Percentiles rank a stretch among this genome's conserved stretches.
Evolutionary conservation across 64 coral and sea anemone genomes (phyloP).

Genomic region (Exaiptasia diaphana): DNA sequence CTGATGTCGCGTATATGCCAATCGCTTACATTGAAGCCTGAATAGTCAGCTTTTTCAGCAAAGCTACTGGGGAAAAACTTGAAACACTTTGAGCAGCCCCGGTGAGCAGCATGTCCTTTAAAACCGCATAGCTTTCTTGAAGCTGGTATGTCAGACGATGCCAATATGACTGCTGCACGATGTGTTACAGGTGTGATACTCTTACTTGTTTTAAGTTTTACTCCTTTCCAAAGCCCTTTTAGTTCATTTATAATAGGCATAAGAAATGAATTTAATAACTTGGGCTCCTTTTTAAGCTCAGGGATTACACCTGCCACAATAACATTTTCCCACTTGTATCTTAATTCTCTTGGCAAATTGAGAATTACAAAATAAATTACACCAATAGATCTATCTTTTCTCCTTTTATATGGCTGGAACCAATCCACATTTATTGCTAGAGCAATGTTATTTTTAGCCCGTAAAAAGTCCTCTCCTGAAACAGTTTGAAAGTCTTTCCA

Average conservation of each 20-base stretch:
- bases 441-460: constrained; percentile 6
- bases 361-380: constrained; percentile 37
- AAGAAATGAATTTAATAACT: constrained; percentile 10
- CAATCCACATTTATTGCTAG: constrained; percentile 54
- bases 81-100: constrained; percentile 45
- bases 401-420: constrained; percentile 33
- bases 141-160: constrained; percentile 60
- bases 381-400: constrained; percentile 28
- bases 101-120: constrained; percentile 46
- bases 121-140: constrained; percentile 48
- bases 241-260: constrained; percentile 33
- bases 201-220: constrained; percentile 19
- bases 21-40: constrained; percentile 58
- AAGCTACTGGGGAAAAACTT: constrained; percentile 42
- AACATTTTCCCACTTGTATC: constrained; percentile 23
- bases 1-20: constrained; percentile 13
- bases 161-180: constrained; percentile 40
- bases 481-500: constrained; percentile 30
- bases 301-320: constrained; percentile 18
- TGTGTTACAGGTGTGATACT: constrained; percentile 35
- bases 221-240: constrained; percentile 46
- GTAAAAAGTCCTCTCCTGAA: constrained; percentile 5
- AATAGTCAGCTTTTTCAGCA: constrained; percentile 30
- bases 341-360: not conserved
- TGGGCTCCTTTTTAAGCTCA: constrained; percentile 2